Percentiles rank a stretch among this genome's conserved stretches.
Conservation (phyloP, 2,888 invertebrate species). For the Abscondita cerata region DNA sequence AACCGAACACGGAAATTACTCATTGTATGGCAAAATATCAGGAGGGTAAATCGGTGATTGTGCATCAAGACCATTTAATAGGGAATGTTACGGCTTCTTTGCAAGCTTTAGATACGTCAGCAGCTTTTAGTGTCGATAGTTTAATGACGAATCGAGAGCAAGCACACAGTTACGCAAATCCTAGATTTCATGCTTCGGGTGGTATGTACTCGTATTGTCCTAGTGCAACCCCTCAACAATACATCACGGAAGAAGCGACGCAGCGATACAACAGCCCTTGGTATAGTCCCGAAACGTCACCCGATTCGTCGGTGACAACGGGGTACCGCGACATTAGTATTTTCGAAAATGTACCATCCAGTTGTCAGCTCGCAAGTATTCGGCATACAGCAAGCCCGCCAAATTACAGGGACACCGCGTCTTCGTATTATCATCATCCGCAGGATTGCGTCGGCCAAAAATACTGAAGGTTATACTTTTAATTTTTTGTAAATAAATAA, state of each 20-base stretch:
- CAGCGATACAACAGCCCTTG: slow-evolving; percentile 61
- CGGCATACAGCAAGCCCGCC: slow-evolving; percentile 62
- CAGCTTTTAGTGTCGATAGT: slow-evolving; percentile 68
- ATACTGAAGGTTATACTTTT: slow-evolving; percentile 49
- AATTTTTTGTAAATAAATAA: slow-evolving; percentile 36
- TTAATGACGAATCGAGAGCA: slow-evolving; percentile 63
- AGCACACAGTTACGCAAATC: slow-evolving; percentile 49
- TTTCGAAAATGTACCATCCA: slow-evolving; percentile 57
- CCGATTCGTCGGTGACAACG: slow-evolving; percentile 46
- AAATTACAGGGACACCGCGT: slow-evolving; percentile 61
- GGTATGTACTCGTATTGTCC: slow-evolving; percentile 65
- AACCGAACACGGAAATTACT: slow-evolving; percentile 67
- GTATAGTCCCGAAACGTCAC: slow-evolving; percentile 62
- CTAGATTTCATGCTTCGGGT: slow-evolving; percentile 60
- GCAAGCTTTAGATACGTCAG: slow-evolving; percentile 57
- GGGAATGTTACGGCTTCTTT: slow-evolving; percentile 49
- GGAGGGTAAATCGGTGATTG: slow-evolving; percentile 55
- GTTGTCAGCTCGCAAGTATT: slow-evolving; percentile 58
- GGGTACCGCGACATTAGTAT: slow-evolving; percentile 56
- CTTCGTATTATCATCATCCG: slow-evolving; percentile 67
- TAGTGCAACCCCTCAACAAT: slow-evolving; percentile 55
- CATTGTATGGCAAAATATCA: slow-evolving; percentile 60
- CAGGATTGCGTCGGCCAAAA: slow-evolving; percentile 67
- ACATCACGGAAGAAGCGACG: slow-evolving; percentile 54
- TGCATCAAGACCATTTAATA: slow-evolving; percentile 55